These are phyloP conservation scores for Montipora capitata DNA, from an alignment of 92 coral and sea anemone species.

Conservation along the genomic window DNA sequence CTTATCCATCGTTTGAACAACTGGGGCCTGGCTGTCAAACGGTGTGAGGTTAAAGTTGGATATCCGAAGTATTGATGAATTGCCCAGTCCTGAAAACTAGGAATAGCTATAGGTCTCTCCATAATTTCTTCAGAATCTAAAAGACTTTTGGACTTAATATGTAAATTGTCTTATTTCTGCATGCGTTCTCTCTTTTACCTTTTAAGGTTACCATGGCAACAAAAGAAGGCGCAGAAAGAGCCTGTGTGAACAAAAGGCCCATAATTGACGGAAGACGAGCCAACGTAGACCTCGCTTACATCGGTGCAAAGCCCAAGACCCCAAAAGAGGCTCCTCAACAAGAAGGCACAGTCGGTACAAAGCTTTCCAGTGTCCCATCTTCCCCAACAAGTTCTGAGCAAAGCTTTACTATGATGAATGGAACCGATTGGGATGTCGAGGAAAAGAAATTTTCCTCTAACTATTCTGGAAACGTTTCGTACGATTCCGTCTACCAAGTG, in stretches of 20 bases:
- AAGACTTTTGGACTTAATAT: too few species aligned
- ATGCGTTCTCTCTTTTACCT: neutral
- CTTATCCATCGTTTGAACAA: too few species aligned
- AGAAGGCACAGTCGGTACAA: constrained; percentile 20
- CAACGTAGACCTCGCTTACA: constrained; percentile 93
- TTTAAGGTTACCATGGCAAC: constrained; percentile 83
- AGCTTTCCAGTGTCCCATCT: constrained; percentile 1
- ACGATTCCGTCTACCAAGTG: neutral
- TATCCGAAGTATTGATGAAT: too few species aligned
- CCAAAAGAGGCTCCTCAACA: constrained; percentile 30
- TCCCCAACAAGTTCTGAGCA: constrained; percentile 28
- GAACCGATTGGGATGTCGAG: constrained; percentile 17
- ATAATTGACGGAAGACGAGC: constrained; percentile 95
- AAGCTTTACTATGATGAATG: neutral
- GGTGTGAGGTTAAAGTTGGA: too few species aligned
- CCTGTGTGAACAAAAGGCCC: constrained; percentile 93
- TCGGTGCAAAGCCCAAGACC: constrained; percentile 94
- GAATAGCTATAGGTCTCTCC: too few species aligned
- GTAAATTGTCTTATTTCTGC: too few species aligned
- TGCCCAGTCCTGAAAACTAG: too few species aligned
- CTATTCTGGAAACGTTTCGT: neutral
- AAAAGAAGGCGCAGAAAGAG: constrained; percentile 88
- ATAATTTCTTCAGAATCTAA: too few species aligned
- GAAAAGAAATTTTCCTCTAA: neutral
- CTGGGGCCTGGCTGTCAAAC: too few species aligned